A percentile compares a stretch with the other conserved stretches of the same genome.
Evolutionary conservation across 2,888 invertebrate species (phyloP).

Genomic region (Thymelicus sylvestris): DNA sequence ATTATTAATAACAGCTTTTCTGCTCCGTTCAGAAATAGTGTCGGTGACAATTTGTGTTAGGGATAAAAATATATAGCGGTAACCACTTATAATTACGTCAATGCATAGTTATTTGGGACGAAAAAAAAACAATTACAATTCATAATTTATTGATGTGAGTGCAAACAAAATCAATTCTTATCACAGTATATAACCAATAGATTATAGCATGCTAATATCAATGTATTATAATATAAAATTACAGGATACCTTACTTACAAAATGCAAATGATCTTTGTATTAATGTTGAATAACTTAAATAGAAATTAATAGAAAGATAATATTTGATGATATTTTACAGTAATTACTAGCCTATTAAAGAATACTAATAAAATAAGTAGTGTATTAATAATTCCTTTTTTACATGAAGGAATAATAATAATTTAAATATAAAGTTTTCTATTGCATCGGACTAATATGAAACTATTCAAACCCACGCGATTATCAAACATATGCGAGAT

Average conservation of each 20-base stretch:
- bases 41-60: too few species aligned
- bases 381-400: background rate
- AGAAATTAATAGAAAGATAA: background rate
- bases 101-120: too few species aligned
- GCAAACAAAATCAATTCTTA: slow-evolving; percentile 65
- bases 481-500: slow-evolving; percentile 4
- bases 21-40: too few species aligned
- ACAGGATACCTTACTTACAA: slow-evolving; percentile 46
- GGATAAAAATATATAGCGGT: too few species aligned
- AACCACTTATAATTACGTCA: too few species aligned
- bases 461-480: background rate
- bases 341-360: slow-evolving; percentile 3
- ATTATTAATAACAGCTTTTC: too few species aligned
- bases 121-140: slow-evolving; percentile 45
- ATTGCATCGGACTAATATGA: background rate
- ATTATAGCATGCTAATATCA: slow-evolving; percentile 46
- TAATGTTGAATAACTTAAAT: slow-evolving; percentile 16
- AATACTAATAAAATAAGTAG: slow-evolving; percentile 13
- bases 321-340: slow-evolving; percentile 18
- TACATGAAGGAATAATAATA: background rate
- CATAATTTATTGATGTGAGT: slow-evolving; percentile 59
- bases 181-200: slow-evolving; percentile 65
- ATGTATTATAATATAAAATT: slow-evolving; percentile 42
- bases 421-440: too few species aligned
- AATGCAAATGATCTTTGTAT: slow-evolving; percentile 63